phyloP scores from a whole-genome alignment of 2,888 invertebrate species.

The Dugesia japonica region DNA sequence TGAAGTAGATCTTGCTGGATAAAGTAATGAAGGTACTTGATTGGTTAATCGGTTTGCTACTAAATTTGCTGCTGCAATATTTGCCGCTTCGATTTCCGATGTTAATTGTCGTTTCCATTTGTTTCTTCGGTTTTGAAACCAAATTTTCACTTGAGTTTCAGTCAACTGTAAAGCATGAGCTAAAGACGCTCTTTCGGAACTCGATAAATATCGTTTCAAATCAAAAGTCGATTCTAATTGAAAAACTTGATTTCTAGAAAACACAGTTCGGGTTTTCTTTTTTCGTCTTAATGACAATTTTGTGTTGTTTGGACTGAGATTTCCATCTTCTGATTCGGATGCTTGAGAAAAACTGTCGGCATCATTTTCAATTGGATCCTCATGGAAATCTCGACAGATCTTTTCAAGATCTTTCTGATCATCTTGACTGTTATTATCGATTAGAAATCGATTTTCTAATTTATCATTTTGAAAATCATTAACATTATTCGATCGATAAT shows the following conservation, averaged over 20 bases:
- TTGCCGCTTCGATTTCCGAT: slow-evolving; percentile 56
- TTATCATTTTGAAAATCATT: slow-evolving; percentile 14
- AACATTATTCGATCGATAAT: background rate
- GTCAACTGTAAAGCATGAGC: slow-evolving; percentile 46
- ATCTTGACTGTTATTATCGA: background rate
- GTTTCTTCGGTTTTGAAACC: slow-evolving; percentile 48
- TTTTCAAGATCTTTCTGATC: background rate
- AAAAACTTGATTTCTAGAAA: slow-evolving; percentile 48
- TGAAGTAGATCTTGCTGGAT: background rate
- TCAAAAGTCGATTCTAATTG: slow-evolving; percentile 48
- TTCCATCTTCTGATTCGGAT: background rate
- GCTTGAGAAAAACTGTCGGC: slow-evolving; percentile 5
- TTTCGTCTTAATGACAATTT: slow-evolving; percentile 38
- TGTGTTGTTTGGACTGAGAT: background rate
- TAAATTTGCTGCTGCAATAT: slow-evolving; percentile 58
- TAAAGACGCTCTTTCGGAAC: slow-evolving; percentile 46
- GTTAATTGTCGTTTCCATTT: slow-evolving; percentile 49
- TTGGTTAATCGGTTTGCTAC: slow-evolving; percentile 59
- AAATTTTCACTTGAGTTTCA: slow-evolving; percentile 49
- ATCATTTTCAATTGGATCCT: background rate
- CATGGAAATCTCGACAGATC: background rate
- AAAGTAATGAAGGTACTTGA: slow-evolving; percentile 1
- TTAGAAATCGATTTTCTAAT: slow-evolving; percentile 9
- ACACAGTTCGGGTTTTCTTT: slow-evolving; percentile 49
- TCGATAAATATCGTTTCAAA: slow-evolving; percentile 48